Conservation (phyloP, 2,888 invertebrate species). For the Synergus japonicus region DNA sequence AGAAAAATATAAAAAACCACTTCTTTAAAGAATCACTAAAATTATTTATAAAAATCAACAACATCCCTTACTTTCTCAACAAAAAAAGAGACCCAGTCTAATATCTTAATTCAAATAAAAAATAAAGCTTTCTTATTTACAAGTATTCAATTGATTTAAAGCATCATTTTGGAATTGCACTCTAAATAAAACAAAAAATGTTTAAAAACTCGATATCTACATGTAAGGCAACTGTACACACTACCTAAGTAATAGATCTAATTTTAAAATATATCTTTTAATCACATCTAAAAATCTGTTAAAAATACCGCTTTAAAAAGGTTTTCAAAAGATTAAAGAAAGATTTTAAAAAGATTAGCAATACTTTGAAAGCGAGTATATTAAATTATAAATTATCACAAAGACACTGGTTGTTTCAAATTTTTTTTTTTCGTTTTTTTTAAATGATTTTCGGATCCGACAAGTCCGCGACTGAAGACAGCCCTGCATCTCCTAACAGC, state of each 20-base stretch:
- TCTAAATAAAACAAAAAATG: not conserved
- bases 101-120: not conserved
- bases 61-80: not conserved
- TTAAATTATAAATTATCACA: slow-evolving; percentile 37
- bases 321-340: not conserved
- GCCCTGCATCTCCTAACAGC: slow-evolving; percentile 46
- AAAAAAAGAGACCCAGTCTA: not conserved
- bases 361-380: slow-evolving; percentile 36
- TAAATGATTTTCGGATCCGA: slow-evolving; percentile 20
- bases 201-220: not conserved
- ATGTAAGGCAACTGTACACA: not conserved
- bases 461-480: slow-evolving; percentile 12
- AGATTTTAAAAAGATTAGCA: slow-evolving; percentile 1
- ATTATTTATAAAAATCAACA: too few species aligned
- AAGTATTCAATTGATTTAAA: not conserved
- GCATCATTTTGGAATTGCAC: not conserved
- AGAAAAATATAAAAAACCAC: too few species aligned
- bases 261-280: not conserved
- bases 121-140: not conserved
- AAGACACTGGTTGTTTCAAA: slow-evolving; percentile 38
- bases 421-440: not conserved
- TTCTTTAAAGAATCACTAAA: too few species aligned
- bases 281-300: not conserved
- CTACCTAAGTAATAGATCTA: not conserved
- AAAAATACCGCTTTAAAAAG: not conserved